phyloP scores from a whole-genome alignment of 2,113 vertebrate genomes.

The Callaeas wilsoni region DNA sequence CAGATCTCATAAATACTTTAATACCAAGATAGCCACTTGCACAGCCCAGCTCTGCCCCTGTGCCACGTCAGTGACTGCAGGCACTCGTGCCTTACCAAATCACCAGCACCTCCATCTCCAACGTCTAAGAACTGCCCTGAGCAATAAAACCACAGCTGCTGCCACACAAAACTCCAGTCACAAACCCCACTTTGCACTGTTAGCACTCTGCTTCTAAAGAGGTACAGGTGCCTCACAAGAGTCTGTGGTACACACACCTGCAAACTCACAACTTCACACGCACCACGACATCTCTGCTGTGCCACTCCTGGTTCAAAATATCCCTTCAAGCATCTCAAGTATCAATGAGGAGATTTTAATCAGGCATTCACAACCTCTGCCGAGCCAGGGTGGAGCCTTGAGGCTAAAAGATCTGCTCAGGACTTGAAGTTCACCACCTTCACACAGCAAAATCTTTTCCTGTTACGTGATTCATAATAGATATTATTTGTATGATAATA shows the following conservation, averaged over 20 bases:
- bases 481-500: neutral
- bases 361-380: neutral
- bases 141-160: neutral
- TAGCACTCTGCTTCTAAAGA: neutral
- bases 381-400: neutral
- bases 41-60: neutral
- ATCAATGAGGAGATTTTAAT: neutral
- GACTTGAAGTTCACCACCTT: neutral
- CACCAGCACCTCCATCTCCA: neutral
- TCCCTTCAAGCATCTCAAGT: neutral
- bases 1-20: neutral
- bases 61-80: accelerated
- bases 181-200: neutral
- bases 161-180: neutral
- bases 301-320: neutral
- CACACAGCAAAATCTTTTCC: neutral
- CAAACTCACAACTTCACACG: neutral
- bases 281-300: neutral
- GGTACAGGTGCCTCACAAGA: neutral
- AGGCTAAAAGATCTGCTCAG: conserved; percentile 11
- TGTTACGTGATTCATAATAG: conserved; percentile 5
- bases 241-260: neutral
- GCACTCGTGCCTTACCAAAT: neutral
- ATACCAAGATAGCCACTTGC: neutral
- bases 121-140: neutral